Percentiles rank a stretch among this genome's conserved stretches.
phyloP scores from a whole-genome alignment of 2,113 vertebrate genomes.

The Vireo altiloquus region DNA sequence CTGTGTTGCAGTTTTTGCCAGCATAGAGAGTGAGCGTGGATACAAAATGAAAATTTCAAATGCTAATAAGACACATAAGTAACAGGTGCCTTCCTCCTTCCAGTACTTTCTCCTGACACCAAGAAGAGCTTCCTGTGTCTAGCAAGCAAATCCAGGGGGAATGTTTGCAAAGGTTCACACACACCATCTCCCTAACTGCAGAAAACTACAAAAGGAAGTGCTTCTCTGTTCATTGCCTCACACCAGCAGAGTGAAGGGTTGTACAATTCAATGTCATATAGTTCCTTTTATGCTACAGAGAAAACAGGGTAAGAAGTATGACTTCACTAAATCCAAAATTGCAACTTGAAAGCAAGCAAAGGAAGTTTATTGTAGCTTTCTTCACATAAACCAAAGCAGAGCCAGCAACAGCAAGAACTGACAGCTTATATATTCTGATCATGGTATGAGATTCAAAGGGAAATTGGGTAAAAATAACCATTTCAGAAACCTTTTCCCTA shows the following conservation, averaged over 20 bases:
- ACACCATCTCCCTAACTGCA: background rate
- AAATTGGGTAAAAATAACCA: background rate
- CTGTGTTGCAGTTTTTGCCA: background rate
- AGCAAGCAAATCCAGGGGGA: background rate
- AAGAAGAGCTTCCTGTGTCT: background rate
- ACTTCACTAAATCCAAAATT: background rate
- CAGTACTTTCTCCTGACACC: background rate
- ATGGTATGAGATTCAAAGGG: background rate
- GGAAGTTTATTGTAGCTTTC: constrained; percentile 47
- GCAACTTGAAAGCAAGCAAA: background rate
- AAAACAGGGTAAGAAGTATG: background rate
- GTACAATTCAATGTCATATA: background rate
- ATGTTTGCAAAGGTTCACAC: background rate
- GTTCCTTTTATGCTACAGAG: background rate
- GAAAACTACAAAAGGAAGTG: background rate
- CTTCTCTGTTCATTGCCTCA: background rate
- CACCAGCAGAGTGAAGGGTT: background rate
- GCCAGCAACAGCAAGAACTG: background rate
- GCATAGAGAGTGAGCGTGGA: background rate
- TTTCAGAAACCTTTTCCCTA: background rate
- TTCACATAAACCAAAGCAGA: background rate
- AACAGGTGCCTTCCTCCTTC: background rate
- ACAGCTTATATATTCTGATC: background rate
- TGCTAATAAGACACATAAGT: background rate
- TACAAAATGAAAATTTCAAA: background rate